These are phyloP conservation scores for Eledona agricola DNA, from an alignment of 2,888 invertebrate genomes.

Conservation along the genomic window DNA sequence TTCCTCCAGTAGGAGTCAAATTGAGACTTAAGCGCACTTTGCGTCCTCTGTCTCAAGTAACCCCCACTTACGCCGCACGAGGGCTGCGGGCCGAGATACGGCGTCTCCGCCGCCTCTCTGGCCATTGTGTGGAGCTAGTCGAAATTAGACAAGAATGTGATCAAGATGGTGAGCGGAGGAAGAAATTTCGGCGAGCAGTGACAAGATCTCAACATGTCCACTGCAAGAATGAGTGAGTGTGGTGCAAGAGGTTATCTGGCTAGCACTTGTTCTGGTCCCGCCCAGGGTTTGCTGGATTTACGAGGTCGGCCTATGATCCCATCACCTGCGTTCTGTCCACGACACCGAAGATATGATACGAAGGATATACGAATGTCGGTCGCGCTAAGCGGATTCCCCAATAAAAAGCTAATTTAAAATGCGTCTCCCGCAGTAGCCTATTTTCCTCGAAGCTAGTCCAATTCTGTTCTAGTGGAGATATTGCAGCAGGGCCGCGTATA, in stretches of 20 bases:
- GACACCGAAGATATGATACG: constrained; percentile 27
- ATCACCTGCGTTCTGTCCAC: constrained; percentile 48
- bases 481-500: constrained; percentile 62
- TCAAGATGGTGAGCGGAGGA: constrained; percentile 20
- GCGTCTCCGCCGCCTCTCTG: no score
- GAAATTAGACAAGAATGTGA: no score
- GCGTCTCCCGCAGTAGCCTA: constrained; percentile 62
- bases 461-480: constrained; percentile 63
- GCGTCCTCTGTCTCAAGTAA: no score
- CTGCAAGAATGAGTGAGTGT: constrained; percentile 57
- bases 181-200: constrained; percentile 42
- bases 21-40: no score
- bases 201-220: constrained; percentile 57
- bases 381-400: no score
- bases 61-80: no score
- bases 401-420: constrained; percentile 63
- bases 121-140: no score
- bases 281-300: constrained; percentile 57
- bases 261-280: constrained; percentile 59
- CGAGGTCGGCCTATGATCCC: constrained; percentile 57
- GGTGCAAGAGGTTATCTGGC: constrained; percentile 59
- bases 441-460: constrained; percentile 62
- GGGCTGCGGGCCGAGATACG: no score
- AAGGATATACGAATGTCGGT: no score
- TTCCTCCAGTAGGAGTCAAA: no score